Percentiles rank a stretch among this genome's conserved stretches.
Evolutionary conservation across 2,113 vertebrate genomes (phyloP).

Genomic region (Pelodiscus sinensis): DNA sequence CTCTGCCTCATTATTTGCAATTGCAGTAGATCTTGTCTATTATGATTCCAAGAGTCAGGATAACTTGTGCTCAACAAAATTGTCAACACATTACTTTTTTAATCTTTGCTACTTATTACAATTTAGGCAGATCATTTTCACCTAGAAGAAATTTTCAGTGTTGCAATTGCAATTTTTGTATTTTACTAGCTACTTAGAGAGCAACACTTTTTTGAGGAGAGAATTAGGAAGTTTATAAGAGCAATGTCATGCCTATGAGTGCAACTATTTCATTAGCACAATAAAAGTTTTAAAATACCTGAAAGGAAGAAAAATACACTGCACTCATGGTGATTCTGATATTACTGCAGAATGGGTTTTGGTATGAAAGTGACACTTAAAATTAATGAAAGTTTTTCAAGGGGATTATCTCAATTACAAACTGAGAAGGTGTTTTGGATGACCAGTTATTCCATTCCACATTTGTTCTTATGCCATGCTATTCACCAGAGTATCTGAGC

Average conservation of each 20-base stretch:
- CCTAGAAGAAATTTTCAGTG: not conserved
- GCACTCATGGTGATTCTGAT: not conserved
- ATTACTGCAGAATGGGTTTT: not conserved
- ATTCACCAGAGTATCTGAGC: not conserved
- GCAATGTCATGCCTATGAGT: not conserved
- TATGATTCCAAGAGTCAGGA: not conserved
- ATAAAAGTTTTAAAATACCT: not conserved
- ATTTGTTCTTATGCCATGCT: not conserved
- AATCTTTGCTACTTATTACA: not conserved
- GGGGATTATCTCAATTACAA: no score
- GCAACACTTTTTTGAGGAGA: not conserved
- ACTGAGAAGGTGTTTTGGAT: no score
- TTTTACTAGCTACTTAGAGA: not conserved
- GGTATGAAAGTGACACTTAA: not conserved
- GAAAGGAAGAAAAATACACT: not conserved
- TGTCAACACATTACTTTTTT: not conserved
- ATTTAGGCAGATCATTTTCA: not conserved
- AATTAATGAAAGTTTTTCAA: no score
- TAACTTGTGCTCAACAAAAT: not conserved
- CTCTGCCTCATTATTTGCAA: conserved; percentile 4
- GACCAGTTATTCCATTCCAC: not conserved
- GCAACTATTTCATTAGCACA: not conserved
- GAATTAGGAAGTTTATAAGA: not conserved
- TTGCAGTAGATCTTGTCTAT: not conserved
- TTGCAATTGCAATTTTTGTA: not conserved